Evolutionary conservation across 1,140 invertebrate species (phyloP).

Genomic region (Bradynema listronoti): DNA sequence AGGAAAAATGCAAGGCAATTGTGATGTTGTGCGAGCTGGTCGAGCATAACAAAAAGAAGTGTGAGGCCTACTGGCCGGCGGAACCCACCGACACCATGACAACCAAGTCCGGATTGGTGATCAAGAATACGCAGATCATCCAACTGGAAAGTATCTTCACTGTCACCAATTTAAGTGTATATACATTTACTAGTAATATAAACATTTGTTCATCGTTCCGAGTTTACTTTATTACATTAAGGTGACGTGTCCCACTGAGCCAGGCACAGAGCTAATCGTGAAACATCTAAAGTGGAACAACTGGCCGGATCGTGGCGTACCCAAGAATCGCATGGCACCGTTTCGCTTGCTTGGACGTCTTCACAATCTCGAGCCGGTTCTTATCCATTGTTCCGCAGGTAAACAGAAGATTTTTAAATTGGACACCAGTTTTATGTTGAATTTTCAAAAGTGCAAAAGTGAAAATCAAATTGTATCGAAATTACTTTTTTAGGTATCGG

Average conservation of each 20-base stretch:
- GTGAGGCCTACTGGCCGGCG: constrained; percentile 28
- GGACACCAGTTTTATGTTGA: no score
- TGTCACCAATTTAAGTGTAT: background rate
- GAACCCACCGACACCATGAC: background rate
- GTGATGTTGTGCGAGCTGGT: constrained; percentile 60
- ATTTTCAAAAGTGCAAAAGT: no score
- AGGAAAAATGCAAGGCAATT: constrained; percentile 58
- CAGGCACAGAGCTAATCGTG: background rate
- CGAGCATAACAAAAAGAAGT: constrained; percentile 54
- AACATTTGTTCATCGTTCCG: constrained; percentile 7
- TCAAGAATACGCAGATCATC: background rate
- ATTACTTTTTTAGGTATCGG: constrained; percentile 70
- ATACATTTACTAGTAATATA: background rate
- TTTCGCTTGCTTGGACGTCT: constrained; percentile 24
- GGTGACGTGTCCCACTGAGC: background rate
- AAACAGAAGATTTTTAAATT: no score
- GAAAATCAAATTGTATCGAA: no score
- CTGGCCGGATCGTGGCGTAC: constrained; percentile 41
- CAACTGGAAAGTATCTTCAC: constrained; percentile 6
- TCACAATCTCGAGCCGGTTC: background rate
- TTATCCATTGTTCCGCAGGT: constrained; percentile 44
- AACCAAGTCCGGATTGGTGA: constrained; percentile 5
- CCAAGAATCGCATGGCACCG: constrained; percentile 17
- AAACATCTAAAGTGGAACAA: constrained; percentile 31
- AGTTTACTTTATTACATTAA: background rate